These are phyloP conservation scores for Allacma fusca DNA, from an alignment of 2,888 invertebrate genomes.

Conservation along the genomic window DNA sequence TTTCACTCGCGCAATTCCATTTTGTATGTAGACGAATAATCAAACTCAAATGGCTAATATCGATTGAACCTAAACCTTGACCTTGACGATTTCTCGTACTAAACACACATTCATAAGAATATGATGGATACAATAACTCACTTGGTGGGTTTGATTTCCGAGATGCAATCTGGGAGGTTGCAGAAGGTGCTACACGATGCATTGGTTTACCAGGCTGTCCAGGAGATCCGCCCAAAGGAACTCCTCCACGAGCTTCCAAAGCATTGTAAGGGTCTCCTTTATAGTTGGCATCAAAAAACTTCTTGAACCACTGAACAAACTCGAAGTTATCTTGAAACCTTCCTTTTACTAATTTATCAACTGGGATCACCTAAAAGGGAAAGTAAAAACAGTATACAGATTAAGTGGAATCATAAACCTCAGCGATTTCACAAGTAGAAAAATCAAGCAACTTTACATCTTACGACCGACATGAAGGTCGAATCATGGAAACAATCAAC, in stretches of 20 bases:
- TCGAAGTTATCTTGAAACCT: slow-evolving; percentile 99
- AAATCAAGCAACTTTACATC: too few relatives aligned
- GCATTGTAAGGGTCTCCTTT: slow-evolving; percentile 97
- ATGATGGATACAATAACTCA: not conserved
- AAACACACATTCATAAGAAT: too few relatives aligned
- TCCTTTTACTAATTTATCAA: slow-evolving; percentile 98
- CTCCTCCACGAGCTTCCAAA: slow-evolving; percentile 83
- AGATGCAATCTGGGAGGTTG: slow-evolving; percentile 54
- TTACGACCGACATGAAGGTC: too few relatives aligned
- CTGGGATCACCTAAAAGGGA: slow-evolving; percentile 89
- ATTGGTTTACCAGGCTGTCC: slow-evolving; percentile 60
- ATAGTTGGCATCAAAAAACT: slow-evolving; percentile 99
- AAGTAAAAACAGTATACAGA: too few relatives aligned
- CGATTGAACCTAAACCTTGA: not conserved
- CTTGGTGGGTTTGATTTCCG: slow-evolving; percentile 49
- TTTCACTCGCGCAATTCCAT: too few relatives aligned
- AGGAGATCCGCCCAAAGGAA: slow-evolving; percentile 76
- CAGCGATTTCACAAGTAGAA: slow-evolving; percentile 12
- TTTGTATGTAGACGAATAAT: not conserved
- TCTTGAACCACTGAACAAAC: slow-evolving; percentile 99
- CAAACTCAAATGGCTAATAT: not conserved
- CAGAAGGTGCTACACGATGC: slow-evolving; percentile 56
- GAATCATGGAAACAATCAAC: too few relatives aligned
- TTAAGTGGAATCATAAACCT: not conserved
- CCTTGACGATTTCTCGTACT: too few relatives aligned